These are phyloP conservation scores for Palythoa caribaeorum DNA, from an alignment of 92 coral and sea anemone species.

Conservation along the genomic window DNA sequence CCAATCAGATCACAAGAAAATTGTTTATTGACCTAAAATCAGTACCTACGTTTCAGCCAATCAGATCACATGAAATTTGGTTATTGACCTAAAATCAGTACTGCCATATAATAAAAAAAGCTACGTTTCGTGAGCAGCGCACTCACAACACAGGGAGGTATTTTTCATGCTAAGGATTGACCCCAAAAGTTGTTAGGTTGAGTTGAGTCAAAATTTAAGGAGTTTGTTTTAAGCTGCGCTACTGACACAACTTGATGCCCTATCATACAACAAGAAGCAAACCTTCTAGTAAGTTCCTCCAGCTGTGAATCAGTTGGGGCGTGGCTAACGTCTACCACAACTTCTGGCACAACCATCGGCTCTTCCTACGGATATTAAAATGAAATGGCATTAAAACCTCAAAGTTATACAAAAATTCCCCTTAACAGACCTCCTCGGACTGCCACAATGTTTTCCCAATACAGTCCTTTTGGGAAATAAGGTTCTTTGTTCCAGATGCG, in stretches of 20 bases:
- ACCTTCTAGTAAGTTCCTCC: conserved; percentile 28
- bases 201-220: neutral
- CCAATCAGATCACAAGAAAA: no score
- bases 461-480: no score
- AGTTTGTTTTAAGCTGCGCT: neutral
- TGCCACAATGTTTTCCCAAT: no score
- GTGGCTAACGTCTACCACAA: conserved; percentile 18
- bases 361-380: conserved; percentile 7
- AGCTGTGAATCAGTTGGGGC: conserved; percentile 10
- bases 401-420: no score
- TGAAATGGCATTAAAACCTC: neutral
- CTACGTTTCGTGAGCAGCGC: no score
- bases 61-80: no score
- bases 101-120: no score
- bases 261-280: neutral
- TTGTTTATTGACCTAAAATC: no score
- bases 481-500: no score
- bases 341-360: conserved; percentile 28
- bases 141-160: neutral
- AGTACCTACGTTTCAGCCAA: no score
- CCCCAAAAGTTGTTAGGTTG: neutral
- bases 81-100: no score
- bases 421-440: no score
- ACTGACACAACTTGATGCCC: neutral
- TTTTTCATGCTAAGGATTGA: neutral